Percentiles rank a stretch among this genome's conserved stretches.
phyloP scores from a whole-genome alignment of 2,113 vertebrate genomes.

The Platysteira castanea region DNA sequence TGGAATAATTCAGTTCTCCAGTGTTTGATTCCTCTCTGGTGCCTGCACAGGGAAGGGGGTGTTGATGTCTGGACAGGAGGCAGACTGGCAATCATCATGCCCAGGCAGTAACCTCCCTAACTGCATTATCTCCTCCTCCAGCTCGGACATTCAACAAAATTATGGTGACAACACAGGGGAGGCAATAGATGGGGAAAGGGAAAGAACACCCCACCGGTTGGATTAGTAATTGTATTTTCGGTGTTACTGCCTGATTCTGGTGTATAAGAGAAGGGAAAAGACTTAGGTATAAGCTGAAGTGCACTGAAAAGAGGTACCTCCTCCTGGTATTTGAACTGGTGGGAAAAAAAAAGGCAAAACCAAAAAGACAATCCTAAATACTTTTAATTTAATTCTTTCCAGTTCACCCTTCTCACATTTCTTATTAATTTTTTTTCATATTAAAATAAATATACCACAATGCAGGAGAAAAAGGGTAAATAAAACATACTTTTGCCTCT shows the following conservation, averaged over 20 bases:
- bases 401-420: neutral
- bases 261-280: neutral
- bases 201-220: neutral
- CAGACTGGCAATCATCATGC: neutral
- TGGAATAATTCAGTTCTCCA: neutral
- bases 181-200: neutral
- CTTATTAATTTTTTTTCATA: neutral
- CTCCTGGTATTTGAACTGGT: neutral
- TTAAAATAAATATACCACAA: neutral
- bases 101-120: neutral
- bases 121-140: neutral
- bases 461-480: neutral
- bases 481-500: neutral
- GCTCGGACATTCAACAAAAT: neutral
- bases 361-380: fast-evolving
- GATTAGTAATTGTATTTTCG: neutral
- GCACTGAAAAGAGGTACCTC: neutral
- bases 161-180: neutral
- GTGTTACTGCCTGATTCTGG: neutral
- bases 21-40: neutral
- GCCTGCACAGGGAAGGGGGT: neutral
- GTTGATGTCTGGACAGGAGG: neutral
- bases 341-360: neutral
- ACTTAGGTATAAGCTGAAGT: neutral
- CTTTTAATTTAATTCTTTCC: neutral